phyloP scores from a whole-genome alignment of 2,888 invertebrate genomes.

The Brachyopa scutellaris region DNA sequence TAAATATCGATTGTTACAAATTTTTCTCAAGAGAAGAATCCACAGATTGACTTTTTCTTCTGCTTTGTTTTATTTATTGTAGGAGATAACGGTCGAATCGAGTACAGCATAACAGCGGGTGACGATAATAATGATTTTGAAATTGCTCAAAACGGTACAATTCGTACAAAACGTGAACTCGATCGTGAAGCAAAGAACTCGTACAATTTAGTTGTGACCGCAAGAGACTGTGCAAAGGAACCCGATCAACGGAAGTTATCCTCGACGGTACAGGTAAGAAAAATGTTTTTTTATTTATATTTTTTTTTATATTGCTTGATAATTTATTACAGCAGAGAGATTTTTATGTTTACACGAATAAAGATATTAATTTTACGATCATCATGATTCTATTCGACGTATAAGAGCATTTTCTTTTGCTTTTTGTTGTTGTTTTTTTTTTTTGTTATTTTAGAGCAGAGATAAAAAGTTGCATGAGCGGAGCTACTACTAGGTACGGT shows the following conservation, averaged over 20 bases:
- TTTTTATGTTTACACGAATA: slow-evolving; percentile 70
- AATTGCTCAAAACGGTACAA: slow-evolving; percentile 92
- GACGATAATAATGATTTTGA: slow-evolving; percentile 91
- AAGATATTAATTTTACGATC: slow-evolving; percentile 70
- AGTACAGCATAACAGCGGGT: slow-evolving; percentile 91
- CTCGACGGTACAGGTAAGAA: slow-evolving; percentile 90
- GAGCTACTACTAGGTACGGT: slow-evolving; percentile 37
- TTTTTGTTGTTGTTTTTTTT: background rate
- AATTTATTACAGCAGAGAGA: slow-evolving; percentile 63
- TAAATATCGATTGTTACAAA: slow-evolving; percentile 37
- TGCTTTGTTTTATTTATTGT: slow-evolving; percentile 61
- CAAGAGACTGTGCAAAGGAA: slow-evolving; percentile 90
- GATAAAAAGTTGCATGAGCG: slow-evolving; percentile 47
- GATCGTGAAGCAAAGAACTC: slow-evolving; percentile 92
- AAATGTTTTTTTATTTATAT: slow-evolving; percentile 27
- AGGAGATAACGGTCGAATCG: slow-evolving; percentile 93
- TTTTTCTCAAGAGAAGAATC: slow-evolving; percentile 14
- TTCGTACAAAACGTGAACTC: slow-evolving; percentile 88
- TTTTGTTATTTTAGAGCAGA: slow-evolving; percentile 5
- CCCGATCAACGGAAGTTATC: slow-evolving; percentile 88
- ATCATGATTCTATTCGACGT: slow-evolving; percentile 61
- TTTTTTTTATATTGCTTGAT: slow-evolving; percentile 40
- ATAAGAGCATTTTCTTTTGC: slow-evolving; percentile 29
- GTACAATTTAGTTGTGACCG: slow-evolving; percentile 93
- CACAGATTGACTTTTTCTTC: slow-evolving; percentile 39